Evolutionary conservation across 2,113 vertebrate species (phyloP).

Genomic region (Protomyctophum bolini): DNA sequence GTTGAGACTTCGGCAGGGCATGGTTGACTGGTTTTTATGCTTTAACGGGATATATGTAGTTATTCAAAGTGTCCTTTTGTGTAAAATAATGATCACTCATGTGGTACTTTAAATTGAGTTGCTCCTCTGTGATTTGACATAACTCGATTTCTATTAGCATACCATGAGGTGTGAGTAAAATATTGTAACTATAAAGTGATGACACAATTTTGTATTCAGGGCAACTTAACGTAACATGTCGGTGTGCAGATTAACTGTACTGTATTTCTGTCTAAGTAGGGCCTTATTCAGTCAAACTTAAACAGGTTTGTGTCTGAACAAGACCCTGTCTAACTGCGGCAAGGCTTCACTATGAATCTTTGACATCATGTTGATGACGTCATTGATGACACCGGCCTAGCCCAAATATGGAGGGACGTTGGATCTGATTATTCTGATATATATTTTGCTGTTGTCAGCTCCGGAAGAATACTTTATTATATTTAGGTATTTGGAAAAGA

Average conservation of each 20-base stretch:
- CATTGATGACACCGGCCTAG: neutral
- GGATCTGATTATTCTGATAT: too few species aligned
- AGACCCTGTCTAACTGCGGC: slow-evolving; percentile 19
- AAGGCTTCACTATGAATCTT: slow-evolving; percentile 12
- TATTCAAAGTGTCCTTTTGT: slow-evolving; percentile 70
- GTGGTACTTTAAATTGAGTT: slow-evolving; percentile 48
- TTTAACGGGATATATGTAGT: slow-evolving; percentile 63
- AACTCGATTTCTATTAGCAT: slow-evolving; percentile 31
- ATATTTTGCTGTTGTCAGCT: slow-evolving; percentile 39
- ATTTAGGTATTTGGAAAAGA: slow-evolving; percentile 28
- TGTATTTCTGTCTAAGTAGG: slow-evolving; percentile 16
- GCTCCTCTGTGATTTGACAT: slow-evolving; percentile 34
- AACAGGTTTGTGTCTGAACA: slow-evolving; percentile 16
- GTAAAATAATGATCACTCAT: slow-evolving; percentile 45
- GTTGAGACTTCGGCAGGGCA: slow-evolving; percentile 27
- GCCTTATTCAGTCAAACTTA: slow-evolving; percentile 27
- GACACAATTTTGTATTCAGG: slow-evolving; percentile 51
- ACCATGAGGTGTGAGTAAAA: slow-evolving; percentile 14
- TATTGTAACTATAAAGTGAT: slow-evolving; percentile 1
- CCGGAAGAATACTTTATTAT: slow-evolving; percentile 33
- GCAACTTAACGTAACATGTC: slow-evolving; percentile 43
- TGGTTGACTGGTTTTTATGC: slow-evolving; percentile 55
- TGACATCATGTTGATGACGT: slow-evolving; percentile 2
- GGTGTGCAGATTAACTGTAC: slow-evolving; percentile 31
- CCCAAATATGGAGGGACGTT: too few species aligned